These are phyloP conservation scores for Condylostylus longicornis DNA, from an alignment of 1,140 invertebrate genomes.

Conservation along the genomic window DNA sequence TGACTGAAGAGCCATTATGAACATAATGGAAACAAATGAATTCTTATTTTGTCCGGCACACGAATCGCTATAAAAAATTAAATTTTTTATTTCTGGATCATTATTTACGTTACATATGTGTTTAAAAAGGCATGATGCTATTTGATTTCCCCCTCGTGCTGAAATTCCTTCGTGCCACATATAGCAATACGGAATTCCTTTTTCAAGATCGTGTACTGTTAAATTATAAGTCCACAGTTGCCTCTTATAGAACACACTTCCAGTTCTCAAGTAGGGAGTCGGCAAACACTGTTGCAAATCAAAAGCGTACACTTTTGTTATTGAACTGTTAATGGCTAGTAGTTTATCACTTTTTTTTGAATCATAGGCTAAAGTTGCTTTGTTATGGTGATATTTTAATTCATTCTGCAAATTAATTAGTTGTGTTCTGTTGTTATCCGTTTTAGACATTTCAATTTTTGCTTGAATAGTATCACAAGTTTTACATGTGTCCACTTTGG, in stretches of 20 bases:
- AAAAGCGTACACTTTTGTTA: conserved; percentile 14
- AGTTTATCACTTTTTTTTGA: conserved; percentile 4
- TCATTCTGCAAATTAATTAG: too few relatives aligned
- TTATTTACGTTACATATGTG: conserved; percentile 12
- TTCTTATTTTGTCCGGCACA: conserved; percentile 29
- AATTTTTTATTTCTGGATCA: conserved; percentile 8
- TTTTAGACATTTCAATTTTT: conserved; percentile 7
- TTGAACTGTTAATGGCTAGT: conserved; percentile 5
- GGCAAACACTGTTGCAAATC: conserved; percentile 28
- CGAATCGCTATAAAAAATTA: conserved; percentile 23
- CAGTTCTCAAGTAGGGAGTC: conserved; percentile 19
- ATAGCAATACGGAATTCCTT: conserved; percentile 14
- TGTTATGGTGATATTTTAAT: conserved; percentile 2
- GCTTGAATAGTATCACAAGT: conserved; percentile 10
- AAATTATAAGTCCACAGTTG: conserved; percentile 30
- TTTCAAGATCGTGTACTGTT: conserved; percentile 20
- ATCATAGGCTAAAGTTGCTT: neutral
- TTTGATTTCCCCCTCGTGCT: conserved; percentile 14
- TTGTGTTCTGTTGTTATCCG: conserved; percentile 7
- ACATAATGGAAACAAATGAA: conserved; percentile 14
- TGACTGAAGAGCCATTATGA: conserved; percentile 7
- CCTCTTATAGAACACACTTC: conserved; percentile 23
- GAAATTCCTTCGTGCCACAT: conserved; percentile 27
- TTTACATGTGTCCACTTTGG: conserved; percentile 14
- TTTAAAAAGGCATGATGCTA: conserved; percentile 17